These are phyloP conservation scores for Aphaenogaster floridana DNA, from an alignment of 1,140 invertebrate species.

Conservation along the genomic window DNA sequence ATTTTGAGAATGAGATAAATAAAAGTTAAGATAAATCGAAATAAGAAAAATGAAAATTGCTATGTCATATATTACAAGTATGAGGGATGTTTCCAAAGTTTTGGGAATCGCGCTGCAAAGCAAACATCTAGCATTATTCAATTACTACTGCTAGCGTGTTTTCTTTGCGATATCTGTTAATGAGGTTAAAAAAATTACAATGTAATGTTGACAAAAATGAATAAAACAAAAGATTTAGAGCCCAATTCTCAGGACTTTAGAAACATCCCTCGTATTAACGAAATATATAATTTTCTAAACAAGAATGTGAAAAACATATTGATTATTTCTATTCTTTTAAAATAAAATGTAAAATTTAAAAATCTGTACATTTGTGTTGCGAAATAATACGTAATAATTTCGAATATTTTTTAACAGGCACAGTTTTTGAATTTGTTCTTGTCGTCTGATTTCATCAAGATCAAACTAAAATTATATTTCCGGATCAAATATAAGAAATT, in stretches of 20 bases:
- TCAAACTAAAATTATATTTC: background rate
- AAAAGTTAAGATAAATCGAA: background rate
- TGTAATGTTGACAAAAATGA: no score
- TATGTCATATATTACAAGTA: background rate
- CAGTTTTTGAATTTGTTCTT: background rate
- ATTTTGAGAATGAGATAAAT: background rate
- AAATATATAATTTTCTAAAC: background rate
- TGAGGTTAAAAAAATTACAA: no score
- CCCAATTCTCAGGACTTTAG: no score
- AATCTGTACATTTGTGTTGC: background rate
- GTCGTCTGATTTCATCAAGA: background rate
- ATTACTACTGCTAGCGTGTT: no score
- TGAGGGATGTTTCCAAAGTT: no score
- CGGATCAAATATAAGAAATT: background rate
- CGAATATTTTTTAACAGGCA: background rate
- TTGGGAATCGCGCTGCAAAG: no score
- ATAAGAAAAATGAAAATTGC: background rate
- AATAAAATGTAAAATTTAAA: background rate
- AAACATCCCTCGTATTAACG: background rate
- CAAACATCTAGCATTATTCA: no score
- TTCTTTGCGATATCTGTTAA: no score
- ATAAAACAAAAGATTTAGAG: no score
- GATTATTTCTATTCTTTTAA: background rate
- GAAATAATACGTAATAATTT: slow-evolving; percentile 8
- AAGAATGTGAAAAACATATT: background rate